Base-by-base conservation (phyloP, 2,888 invertebrate genomes). In the Epinotia brunnichana region DNA sequence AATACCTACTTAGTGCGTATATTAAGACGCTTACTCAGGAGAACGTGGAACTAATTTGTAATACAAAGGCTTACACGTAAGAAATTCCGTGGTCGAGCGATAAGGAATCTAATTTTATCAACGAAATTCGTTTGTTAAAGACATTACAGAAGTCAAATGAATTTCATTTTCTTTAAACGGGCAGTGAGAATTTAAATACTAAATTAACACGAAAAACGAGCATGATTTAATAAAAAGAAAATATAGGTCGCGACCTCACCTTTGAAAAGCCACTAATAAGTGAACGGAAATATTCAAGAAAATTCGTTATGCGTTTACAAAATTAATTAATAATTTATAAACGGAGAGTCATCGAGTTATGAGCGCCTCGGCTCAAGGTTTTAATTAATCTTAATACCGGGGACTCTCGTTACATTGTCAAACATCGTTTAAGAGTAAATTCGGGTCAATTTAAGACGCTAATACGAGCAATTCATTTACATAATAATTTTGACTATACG, bases 301-400 rank as follows among this genome's bases (percentile, higher is more conserved):
- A 72, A 69, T 69, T 69, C 59, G 63, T 73, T 73, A 73, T 73
- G 63, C 57, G 62, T 53, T 63, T 51, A 56, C 62, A 53, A 59
- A 69, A 73, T 73, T 62, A 61, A 74, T 75, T 74, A 74, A 73
- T 76, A 75, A 76, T 76, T 77, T 76, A 75, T 76, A 74, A 76
- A 77, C 72, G 75, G 59, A 74, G 71, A 67, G 74, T 72, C 75
- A 73, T 78, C 60, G 73, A 70, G 63, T 39, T 64, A 67, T 70
- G 61, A 63, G 64, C 69, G 74, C 60, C 71, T 13, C 60, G 51
- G 68, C 57, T 69, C 61, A 41, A 44, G 66, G 51, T 51, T 73
- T 69, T 73, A 73, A 73, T 73, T 69, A 73, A 73, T 69, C 73
- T 63, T 73, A 59, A 69, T 63, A 57, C 63, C 48, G 39, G 21